phyloP scores from a whole-genome alignment of 1,140 invertebrate genomes.

The Musca domestica region DNA sequence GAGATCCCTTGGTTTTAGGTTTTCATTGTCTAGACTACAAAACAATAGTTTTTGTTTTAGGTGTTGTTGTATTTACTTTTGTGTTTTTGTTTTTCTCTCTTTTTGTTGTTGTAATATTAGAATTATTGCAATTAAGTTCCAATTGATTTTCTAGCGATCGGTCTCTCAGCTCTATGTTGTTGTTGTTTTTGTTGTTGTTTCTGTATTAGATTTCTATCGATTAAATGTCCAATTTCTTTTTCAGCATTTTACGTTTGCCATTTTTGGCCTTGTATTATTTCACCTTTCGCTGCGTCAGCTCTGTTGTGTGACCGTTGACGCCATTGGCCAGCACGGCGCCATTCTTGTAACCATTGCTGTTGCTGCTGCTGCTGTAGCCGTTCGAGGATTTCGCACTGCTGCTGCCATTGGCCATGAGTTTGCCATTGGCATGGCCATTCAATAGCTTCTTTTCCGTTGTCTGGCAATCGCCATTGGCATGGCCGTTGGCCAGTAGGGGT shows the following conservation, averaged over 20 bases:
- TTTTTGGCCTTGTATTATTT: constrained; percentile 48
- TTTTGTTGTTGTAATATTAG: background rate
- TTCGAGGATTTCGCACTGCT: constrained; percentile 28
- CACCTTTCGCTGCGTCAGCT: constrained; percentile 48
- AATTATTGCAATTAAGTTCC: constrained; percentile 11
- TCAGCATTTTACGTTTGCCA: constrained; percentile 19
- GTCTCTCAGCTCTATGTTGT: constrained; percentile 7
- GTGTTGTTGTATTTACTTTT: background rate
- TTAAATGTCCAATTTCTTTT: constrained; percentile 28
- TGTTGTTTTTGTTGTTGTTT: background rate
- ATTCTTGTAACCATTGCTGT: constrained; percentile 25
- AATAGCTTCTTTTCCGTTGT: background rate
- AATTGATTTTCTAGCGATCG: no score
- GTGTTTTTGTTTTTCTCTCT: background rate
- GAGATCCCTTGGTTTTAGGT: background rate
- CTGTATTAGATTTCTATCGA: background rate
- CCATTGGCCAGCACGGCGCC: constrained; percentile 25
- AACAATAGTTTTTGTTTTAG: constrained; percentile 5
- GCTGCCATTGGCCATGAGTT: constrained; percentile 4
- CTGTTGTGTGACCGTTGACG: constrained; percentile 34
- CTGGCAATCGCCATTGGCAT: constrained; percentile 10
- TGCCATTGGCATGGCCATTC: constrained; percentile 14
- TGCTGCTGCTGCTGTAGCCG: constrained; percentile 13
- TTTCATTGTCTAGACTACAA: constrained; percentile 24
- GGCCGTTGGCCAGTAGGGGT: constrained; percentile 11